These are phyloP conservation scores for Colinus virginianus DNA, from an alignment of 2,113 vertebrate genomes.

Conservation along the genomic window DNA sequence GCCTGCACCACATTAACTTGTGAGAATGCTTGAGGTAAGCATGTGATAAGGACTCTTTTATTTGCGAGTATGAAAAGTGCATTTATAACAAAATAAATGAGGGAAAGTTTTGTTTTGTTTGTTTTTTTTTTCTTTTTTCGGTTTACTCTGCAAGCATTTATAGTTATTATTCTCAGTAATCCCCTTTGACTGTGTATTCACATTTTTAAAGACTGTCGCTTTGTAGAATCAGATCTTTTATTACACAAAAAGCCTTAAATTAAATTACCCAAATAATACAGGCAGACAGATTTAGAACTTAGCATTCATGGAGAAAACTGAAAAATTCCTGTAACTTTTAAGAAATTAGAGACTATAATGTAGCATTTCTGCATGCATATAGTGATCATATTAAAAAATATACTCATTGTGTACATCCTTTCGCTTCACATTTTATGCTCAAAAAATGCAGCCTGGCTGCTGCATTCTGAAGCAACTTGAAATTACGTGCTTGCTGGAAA, in stretches of 20 bases:
- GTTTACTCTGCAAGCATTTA: neutral
- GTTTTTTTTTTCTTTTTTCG: neutral
- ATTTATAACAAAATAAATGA: neutral
- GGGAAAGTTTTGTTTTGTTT: neutral
- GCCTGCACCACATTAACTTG: neutral
- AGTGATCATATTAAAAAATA: neutral
- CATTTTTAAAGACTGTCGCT: neutral
- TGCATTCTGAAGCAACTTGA: neutral
- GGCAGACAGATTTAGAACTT: neutral
- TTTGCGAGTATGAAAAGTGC: accelerated
- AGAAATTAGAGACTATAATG: neutral
- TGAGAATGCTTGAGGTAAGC: neutral
- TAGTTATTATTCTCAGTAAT: neutral
- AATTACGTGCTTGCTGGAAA: neutral
- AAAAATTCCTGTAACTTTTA: neutral
- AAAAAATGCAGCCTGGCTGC: neutral
- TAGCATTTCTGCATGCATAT: neutral
- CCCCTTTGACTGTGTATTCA: neutral
- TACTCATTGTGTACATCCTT: neutral
- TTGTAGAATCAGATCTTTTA: neutral
- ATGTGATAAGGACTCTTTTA: neutral
- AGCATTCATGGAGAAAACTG: neutral
- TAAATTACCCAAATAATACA: neutral
- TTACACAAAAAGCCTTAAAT: neutral
- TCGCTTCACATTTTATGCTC: neutral